Conservation (phyloP, 2,797 vertebrate genomes). For the Sebastes paucispinis region DNA sequence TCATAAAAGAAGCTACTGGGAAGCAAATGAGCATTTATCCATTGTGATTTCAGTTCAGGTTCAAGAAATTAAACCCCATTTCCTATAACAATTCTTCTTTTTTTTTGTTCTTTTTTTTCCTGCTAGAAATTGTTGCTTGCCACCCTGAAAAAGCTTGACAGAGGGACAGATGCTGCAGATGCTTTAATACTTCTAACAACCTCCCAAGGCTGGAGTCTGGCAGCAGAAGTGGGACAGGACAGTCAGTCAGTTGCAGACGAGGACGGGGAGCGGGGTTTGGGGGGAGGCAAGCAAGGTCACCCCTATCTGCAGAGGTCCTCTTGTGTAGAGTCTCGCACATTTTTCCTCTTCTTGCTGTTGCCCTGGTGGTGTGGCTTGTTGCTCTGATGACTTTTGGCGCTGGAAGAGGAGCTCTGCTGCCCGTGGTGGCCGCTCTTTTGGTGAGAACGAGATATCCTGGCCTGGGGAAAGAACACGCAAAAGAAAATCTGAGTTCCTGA, state of each 20-base stretch:
- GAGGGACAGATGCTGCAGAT: constrained; percentile 49
- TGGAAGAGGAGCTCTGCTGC: constrained; percentile 86
- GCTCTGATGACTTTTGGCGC: constrained; percentile 87
- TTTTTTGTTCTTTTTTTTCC: constrained; percentile 53
- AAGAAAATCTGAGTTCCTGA: neutral
- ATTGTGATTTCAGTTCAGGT: constrained; percentile 73
- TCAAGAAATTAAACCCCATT: constrained; percentile 63
- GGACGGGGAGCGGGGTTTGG: constrained; percentile 14
- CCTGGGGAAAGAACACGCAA: constrained; percentile 73
- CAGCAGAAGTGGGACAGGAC: constrained; percentile 69
- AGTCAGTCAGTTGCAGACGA: constrained; percentile 61
- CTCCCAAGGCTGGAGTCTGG: constrained; percentile 69
- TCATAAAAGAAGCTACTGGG: constrained; percentile 65
- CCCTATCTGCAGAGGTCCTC: constrained; percentile 96
- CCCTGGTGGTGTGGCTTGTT: constrained; percentile 87
- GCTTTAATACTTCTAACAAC: constrained; percentile 68
- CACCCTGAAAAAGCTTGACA: constrained; percentile 54
- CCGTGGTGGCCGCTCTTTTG: constrained; percentile 89
- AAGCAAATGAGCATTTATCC: constrained; percentile 69
- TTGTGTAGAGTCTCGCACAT: constrained; percentile 89
- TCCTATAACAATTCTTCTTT: constrained; percentile 57
- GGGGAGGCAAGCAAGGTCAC: constrained; percentile 16
- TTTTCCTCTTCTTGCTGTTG: constrained; percentile 96
- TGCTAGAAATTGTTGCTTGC: constrained; percentile 68
- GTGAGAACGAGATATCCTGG: constrained; percentile 87